Evolutionary conservation across 2,797 vertebrate species (phyloP).

Genomic region (Falco columbarius): DNA sequence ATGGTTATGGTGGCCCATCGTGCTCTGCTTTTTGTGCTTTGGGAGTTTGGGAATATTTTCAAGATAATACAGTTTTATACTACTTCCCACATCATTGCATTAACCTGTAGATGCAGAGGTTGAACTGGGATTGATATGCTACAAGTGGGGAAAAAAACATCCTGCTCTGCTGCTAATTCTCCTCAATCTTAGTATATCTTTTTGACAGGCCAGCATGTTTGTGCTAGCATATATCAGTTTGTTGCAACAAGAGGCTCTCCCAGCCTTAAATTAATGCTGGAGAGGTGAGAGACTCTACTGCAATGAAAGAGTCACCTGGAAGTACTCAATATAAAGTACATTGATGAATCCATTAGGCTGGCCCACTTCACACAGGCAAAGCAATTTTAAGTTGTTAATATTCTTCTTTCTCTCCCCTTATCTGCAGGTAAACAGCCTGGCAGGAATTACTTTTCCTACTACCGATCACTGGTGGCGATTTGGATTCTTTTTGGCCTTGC

Average conservation of each 20-base stretch:
- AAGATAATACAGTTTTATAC: background rate
- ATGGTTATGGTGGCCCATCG: background rate
- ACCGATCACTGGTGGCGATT: conserved; percentile 51
- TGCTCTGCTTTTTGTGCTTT: background rate
- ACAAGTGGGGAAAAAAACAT: background rate
- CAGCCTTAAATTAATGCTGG: background rate
- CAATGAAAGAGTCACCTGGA: background rate
- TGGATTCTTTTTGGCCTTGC: conserved; percentile 76
- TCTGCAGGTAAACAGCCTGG: conserved; percentile 55
- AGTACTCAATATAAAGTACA: background rate
- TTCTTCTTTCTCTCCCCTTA: background rate
- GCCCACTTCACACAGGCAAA: background rate
- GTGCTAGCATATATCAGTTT: background rate
- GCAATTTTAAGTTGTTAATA: background rate
- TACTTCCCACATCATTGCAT: background rate
- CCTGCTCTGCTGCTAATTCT: background rate
- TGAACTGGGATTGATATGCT: background rate
- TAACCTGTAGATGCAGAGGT: background rate
- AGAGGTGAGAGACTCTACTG: background rate
- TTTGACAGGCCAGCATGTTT: background rate
- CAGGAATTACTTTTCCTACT: conserved; percentile 57
- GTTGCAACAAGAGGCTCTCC: background rate
- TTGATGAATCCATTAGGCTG: background rate
- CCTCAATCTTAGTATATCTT: background rate
- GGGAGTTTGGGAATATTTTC: background rate